These are phyloP conservation scores for Chunga burmeisteri DNA, from an alignment of 2,113 vertebrate genomes.

Conservation along the genomic window DNA sequence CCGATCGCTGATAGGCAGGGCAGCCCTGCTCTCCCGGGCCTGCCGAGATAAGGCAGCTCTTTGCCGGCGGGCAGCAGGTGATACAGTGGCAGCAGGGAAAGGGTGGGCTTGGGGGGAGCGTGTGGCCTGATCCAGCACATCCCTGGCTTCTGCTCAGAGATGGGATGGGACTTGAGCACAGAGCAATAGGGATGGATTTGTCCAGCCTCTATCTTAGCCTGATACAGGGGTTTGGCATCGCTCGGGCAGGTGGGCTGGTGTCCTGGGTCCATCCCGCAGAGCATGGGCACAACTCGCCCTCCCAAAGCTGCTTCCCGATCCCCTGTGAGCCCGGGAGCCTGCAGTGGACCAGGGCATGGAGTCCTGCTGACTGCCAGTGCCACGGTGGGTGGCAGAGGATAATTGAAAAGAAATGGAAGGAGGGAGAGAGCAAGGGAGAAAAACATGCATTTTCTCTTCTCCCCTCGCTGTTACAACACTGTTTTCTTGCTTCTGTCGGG, in stretches of 20 bases:
- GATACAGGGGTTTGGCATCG: rapidly evolving
- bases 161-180: rapidly evolving
- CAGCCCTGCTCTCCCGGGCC: background rate
- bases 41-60: slow-evolving; percentile 35
- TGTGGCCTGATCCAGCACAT: background rate
- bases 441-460: rapidly evolving
- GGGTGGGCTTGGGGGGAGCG: background rate
- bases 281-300: rapidly evolving
- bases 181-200: background rate
- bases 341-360: background rate
- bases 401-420: background rate
- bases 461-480: background rate
- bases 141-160: background rate
- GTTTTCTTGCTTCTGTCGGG: background rate
- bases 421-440: background rate
- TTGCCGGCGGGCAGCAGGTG: background rate
- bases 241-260: background rate
- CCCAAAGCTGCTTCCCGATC: background rate
- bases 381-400: background rate
- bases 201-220: background rate
- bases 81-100: background rate
- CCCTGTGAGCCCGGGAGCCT: rapidly evolving
- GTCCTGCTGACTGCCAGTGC: background rate
- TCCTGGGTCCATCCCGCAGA: rapidly evolving
- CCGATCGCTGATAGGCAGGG: background rate